Conservation (phyloP, 2,797 vertebrate species). For the Neosilurus mollespiculum region DNA sequence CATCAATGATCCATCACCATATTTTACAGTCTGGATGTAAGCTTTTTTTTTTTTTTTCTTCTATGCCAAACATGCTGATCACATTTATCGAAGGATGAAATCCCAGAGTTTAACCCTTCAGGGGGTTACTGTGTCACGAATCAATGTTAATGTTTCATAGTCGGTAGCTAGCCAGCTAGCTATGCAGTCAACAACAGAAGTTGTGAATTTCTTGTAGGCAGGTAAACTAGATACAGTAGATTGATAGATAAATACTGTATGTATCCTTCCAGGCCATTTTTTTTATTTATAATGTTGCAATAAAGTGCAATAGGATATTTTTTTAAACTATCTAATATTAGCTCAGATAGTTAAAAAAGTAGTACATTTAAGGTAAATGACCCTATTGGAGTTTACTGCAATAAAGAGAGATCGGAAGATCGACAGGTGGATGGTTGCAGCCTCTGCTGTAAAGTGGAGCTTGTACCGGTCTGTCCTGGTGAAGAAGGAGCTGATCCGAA, state of each 20-base stretch:
- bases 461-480: too few species aligned
- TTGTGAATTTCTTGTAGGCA: neutral
- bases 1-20: conserved; percentile 1
- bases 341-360: too few species aligned
- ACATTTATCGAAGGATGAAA: neutral
- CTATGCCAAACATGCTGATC: conserved; percentile 8
- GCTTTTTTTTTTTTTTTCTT: neutral
- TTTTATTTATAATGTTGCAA: neutral
- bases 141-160: conserved; percentile 2
- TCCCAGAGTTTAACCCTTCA: neutral
- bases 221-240: neutral
- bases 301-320: too few species aligned
- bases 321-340: too few species aligned
- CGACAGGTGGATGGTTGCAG: too few species aligned
- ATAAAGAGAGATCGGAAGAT: too few species aligned
- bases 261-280: neutral
- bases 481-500: too few species aligned
- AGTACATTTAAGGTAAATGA: too few species aligned
- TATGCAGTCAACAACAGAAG: neutral
- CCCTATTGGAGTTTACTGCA: too few species aligned
- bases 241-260: neutral
- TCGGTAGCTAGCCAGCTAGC: neutral
- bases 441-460: too few species aligned
- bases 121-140: conserved; percentile 1
- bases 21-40: neutral